Base-by-base conservation (phyloP, 2,888 invertebrate species). In the Drosophila stalkeri region DNA sequence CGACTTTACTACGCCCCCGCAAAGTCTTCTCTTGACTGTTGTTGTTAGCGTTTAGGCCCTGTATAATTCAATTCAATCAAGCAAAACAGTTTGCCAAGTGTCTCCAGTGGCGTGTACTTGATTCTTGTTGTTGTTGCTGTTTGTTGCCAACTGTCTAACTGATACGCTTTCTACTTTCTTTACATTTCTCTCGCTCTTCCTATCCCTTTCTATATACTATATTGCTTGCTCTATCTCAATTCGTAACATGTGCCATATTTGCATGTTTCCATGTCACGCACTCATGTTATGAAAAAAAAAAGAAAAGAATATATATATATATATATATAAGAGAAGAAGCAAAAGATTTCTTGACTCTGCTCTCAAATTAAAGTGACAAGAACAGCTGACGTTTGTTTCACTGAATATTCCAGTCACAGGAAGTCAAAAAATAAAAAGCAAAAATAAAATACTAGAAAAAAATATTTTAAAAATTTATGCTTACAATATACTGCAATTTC, bases 101-200 rank as follows among this genome's bases (percentile, higher is more conserved):
- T 85, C 85, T 88, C 86, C 89, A 88, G 90, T 82, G 90, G 86
- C 86, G 69, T 88, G 80, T 86, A 90, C 86, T 90, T 85, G 85
- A 80, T 88, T 82, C 57, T 14, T 41, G 20, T 37, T 70, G 73
- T 44, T 74, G 39, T 56, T 62, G 54, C 52, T 46, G 46, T 46
- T 41, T 56, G 71, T 56, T 69, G 52, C 43, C 71, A 72, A 71
- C 52, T 69, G 72, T 54, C 52, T 69, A 60, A 43, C 61, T 69
- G 70, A 67, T 67, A 67, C 39, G 61, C 76, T 65, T 46, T 43
- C 60, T 60, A 35, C 68, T 54, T 57, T 63, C 51, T 65, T 76
- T 44, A 7, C 57, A 35, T 23, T n/a, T 7, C 18, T 20, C 43
- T 35, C 23, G 11, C 4, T 2, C 3, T 27, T 12, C 6, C 23